A percentile compares a stretch with the other conserved stretches of the same genome.
These are phyloP conservation scores for Polypterus bichir DNA, from an alignment of 2,113 vertebrate species.

Conservation along the genomic window DNA sequence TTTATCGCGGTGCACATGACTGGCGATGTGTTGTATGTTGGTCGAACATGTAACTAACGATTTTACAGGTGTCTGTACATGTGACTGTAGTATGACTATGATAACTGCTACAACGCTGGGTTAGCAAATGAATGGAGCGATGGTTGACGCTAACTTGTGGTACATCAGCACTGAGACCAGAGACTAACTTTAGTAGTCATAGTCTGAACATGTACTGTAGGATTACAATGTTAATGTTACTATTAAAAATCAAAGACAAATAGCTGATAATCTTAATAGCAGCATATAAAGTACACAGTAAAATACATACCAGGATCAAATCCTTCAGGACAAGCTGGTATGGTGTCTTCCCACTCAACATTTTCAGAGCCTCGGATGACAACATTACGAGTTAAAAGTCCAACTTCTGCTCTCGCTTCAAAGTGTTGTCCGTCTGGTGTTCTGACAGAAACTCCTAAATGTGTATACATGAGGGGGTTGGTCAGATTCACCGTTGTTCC, in stretches of 20 bases:
- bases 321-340: conserved; percentile 36
- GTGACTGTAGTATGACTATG: no score
- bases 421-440: conserved; percentile 33
- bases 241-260: no score
- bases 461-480: conserved; percentile 27
- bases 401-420: conserved; percentile 45
- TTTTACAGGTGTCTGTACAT: no score
- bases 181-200: not conserved
- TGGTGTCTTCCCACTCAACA: conserved; percentile 33
- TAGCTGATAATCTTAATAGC: no score
- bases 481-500: conserved; percentile 26
- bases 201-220: no score
- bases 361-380: conserved; percentile 37
- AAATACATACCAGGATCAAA: conserved; percentile 33
- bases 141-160: no score
- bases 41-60: no score
- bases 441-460: conserved; percentile 30
- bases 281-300: not conserved
- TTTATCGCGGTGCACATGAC: no score
- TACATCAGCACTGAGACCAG: not conserved
- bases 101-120: no score
- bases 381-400: conserved; percentile 43
- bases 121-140: no score
- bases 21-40: no score
- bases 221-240: no score